phyloP scores from a whole-genome alignment of 2,888 invertebrate species.

The Phoronis australis region DNA sequence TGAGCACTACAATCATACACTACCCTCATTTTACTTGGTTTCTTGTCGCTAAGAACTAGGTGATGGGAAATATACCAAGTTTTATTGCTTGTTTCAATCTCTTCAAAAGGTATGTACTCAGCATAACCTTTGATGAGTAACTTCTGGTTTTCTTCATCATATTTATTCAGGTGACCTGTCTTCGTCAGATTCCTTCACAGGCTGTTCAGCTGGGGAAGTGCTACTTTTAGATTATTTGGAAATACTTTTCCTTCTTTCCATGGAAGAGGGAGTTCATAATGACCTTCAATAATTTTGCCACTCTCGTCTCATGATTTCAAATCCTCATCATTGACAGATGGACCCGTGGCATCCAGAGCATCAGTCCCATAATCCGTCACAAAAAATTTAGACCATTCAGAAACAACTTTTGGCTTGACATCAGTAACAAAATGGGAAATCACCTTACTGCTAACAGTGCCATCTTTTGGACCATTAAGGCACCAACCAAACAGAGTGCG shows the following conservation, averaged over 20 bases:
- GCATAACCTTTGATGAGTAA: neutral
- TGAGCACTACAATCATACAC: slow-evolving; percentile 3
- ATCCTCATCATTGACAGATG: neutral
- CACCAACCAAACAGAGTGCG: neutral
- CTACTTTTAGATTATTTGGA: neutral
- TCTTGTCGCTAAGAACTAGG: neutral
- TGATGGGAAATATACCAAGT: neutral
- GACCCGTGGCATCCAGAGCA: neutral
- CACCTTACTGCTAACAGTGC: neutral
- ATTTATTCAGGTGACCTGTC: neutral
- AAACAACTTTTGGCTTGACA: too few species aligned
- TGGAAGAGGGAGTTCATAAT: neutral
- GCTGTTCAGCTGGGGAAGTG: neutral
- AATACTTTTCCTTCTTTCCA: neutral
- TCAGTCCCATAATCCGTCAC: neutral
- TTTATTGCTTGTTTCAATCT: neutral
- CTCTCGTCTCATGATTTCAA: neutral
- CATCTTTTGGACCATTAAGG: neutral
- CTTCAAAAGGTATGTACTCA: neutral
- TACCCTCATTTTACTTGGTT: neutral
- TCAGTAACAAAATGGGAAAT: neutral
- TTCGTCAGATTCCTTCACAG: neutral
- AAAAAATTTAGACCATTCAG: too few species aligned
- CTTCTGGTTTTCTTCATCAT: neutral
- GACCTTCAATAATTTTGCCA: neutral